Percentiles rank a stretch among this genome's conserved stretches.
phyloP scores from a whole-genome alignment of 2,888 invertebrate species.

The Anaspis maculata region DNA sequence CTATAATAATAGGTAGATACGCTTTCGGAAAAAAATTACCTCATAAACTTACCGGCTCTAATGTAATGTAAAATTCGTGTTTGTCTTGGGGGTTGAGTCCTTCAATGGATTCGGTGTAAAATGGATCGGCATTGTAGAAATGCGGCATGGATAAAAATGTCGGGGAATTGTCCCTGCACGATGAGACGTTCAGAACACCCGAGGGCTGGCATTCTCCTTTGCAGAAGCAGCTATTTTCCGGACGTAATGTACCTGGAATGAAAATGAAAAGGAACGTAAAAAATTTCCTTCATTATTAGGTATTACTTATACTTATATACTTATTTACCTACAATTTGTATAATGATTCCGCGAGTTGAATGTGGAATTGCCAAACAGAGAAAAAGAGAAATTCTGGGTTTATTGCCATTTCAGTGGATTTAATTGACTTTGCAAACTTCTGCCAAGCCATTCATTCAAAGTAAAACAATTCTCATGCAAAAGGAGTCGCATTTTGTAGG shows the following conservation, averaged over 20 bases:
- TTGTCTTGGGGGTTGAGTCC: conserved; percentile 60
- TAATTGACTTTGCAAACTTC: too few relatives aligned
- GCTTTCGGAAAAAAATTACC: background rate
- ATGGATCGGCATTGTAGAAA: conserved; percentile 65
- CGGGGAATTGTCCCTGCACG: conserved; percentile 70
- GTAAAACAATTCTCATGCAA: too few relatives aligned
- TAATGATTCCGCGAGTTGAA: too few relatives aligned
- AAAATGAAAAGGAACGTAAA: background rate
- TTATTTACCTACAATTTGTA: too few relatives aligned
- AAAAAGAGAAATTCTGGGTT: too few relatives aligned
- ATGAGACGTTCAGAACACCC: conserved; percentile 66
- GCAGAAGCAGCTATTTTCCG: conserved; percentile 63
- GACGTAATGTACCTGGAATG: conserved; percentile 48
- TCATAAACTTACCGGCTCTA: conserved; percentile 56
- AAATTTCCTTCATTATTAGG: background rate
- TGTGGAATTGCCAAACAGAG: too few relatives aligned
- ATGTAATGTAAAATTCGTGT: conserved; percentile 66
- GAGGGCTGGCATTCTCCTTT: conserved; percentile 61
- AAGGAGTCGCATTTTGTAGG: too few relatives aligned
- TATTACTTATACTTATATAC: background rate
- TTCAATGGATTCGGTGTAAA: conserved; percentile 50
- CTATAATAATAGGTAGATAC: too few relatives aligned
- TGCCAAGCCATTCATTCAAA: too few relatives aligned
- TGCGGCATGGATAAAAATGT: conserved; percentile 76
- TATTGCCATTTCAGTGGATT: too few relatives aligned